Conservation (phyloP, 2,113 vertebrate genomes). For the Tupaia tana region DNA sequence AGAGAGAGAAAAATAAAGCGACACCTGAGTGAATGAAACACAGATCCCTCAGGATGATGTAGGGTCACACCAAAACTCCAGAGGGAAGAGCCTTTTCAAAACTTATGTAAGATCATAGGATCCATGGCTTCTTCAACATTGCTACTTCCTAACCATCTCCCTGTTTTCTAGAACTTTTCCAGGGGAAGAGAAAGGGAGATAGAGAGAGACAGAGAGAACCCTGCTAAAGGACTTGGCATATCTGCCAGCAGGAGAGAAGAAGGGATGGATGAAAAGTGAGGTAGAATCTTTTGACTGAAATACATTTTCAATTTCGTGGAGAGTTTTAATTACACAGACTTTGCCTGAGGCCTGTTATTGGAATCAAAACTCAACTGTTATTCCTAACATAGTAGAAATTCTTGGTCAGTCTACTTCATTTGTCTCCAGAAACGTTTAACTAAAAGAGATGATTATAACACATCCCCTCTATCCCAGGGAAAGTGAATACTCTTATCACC, state of each 20-base stretch:
- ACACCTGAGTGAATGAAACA: neutral
- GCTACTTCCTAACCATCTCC: neutral
- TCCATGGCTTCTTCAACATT: neutral
- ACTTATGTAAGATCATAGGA: neutral
- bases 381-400: constrained; percentile 45
- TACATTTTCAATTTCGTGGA: constrained; percentile 25
- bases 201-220: neutral
- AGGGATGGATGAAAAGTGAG: neutral
- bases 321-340: constrained; percentile 46
- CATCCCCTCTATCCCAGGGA: neutral
- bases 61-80: no score
- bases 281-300: constrained; percentile 29
- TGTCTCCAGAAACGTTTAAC: constrained; percentile 13
- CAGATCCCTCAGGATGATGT: neutral
- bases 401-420: neutral
- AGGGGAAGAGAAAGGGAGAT: neutral
- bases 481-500: neutral
- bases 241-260: neutral
- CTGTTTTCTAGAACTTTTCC: neutral
- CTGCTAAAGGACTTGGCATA: neutral
- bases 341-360: constrained; percentile 32
- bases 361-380: constrained; percentile 24
- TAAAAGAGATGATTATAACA: neutral
- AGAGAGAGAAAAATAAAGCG: neutral
- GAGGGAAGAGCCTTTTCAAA: neutral